phyloP scores from a whole-genome alignment of 2,113 vertebrate species.

The Gobio gobio region DNA sequence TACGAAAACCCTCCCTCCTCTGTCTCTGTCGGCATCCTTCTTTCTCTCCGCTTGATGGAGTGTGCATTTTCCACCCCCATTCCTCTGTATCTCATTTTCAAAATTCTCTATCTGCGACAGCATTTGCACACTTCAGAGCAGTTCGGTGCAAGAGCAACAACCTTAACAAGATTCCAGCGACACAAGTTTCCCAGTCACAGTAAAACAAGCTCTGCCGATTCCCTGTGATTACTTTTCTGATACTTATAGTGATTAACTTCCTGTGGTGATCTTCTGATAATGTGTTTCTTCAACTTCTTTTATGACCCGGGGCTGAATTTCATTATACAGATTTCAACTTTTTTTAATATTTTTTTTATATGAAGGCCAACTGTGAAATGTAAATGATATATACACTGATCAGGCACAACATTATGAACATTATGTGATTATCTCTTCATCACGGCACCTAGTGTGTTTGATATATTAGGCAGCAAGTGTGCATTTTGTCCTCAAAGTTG shows the following conservation, averaged over 20 bases:
- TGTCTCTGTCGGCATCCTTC: neutral
- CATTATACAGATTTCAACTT: neutral
- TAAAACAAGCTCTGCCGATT: neutral
- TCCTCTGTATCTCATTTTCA: slow-evolving; percentile 39
- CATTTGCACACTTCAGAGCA: slow-evolving; percentile 26
- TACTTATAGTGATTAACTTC: neutral
- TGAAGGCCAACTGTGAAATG: neutral
- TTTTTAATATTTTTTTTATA: neutral
- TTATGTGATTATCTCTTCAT: no score
- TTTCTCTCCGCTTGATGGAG: slow-evolving; percentile 9
- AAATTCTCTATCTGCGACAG: slow-evolving; percentile 9
- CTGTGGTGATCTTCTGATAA: neutral
- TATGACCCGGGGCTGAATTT: neutral
- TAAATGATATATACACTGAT: no score
- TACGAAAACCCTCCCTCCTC: neutral
- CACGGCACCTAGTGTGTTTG: no score
- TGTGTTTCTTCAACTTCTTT: neutral
- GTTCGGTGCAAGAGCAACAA: neutral
- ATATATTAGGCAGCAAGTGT: no score
- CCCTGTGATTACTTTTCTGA: neutral
- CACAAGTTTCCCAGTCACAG: neutral
- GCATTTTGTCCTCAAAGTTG: no score
- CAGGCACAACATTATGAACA: no score
- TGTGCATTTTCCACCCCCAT: slow-evolving; percentile 14
- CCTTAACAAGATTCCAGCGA: neutral